Conservation (phyloP, 2,113 vertebrate genomes). For the Dipodomys spectabilis region DNA sequence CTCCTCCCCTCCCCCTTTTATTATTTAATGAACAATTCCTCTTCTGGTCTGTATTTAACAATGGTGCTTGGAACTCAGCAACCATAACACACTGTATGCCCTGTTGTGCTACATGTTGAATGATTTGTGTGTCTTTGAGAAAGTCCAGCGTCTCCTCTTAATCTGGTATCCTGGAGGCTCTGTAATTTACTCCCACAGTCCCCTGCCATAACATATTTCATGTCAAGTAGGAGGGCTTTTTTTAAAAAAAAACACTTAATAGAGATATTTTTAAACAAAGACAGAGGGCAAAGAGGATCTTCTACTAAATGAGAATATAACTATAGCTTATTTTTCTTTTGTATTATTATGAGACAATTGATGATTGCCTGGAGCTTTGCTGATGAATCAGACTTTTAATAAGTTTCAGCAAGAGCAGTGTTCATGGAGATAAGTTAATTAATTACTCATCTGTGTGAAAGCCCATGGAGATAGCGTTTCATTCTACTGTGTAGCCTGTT, state of each 20-base stretch:
- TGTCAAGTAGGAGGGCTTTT: conserved; percentile 62
- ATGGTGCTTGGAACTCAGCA: conserved; percentile 75
- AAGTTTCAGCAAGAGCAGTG: conserved; percentile 78
- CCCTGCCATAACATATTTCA: conserved; percentile 77
- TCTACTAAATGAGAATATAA: conserved; percentile 66
- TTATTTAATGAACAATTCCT: conserved; percentile 80
- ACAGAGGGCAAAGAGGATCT: conserved; percentile 66
- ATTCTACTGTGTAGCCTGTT: conserved; percentile 56
- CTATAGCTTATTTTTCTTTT: conserved; percentile 74
- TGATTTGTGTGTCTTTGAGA: conserved; percentile 83
- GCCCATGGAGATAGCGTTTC: conserved; percentile 68
- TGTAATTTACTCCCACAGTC: conserved; percentile 76
- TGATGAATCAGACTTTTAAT: conserved; percentile 84
- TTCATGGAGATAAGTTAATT: conserved; percentile 80
- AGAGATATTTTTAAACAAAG: conserved; percentile 82
- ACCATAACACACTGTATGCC: conserved; percentile 78
- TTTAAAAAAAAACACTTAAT: conserved; percentile 68
- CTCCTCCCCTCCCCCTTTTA: conserved; percentile 52
- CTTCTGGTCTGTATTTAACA: conserved; percentile 80
- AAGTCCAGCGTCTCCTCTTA: conserved; percentile 78
- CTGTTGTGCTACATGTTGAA: conserved; percentile 79
- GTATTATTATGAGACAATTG: conserved; percentile 78
- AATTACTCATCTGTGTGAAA: conserved; percentile 76
- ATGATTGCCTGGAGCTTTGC: conserved; percentile 77
- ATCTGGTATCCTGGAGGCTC: conserved; percentile 77